Percentiles rank a stretch among this genome's conserved stretches.
phyloP scores from a whole-genome alignment of 2,888 invertebrate species.

The Furcula furcula region DNA sequence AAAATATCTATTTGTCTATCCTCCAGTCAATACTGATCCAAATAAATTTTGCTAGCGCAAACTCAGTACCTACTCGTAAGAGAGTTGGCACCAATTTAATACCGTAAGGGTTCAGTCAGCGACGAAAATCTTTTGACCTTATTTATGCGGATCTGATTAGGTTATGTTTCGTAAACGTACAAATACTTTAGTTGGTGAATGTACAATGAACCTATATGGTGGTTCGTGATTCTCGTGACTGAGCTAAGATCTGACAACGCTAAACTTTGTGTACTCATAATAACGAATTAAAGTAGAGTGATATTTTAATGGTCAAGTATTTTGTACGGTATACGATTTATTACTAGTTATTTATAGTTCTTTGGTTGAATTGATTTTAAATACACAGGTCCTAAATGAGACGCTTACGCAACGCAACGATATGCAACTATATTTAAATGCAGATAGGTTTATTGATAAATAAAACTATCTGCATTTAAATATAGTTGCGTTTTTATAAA shows the following conservation, averaged over 20 bases:
- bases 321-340: background rate
- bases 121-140: background rate
- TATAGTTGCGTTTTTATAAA: too few species aligned
- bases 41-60: constrained; percentile 24
- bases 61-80: too few species aligned
- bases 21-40: too few species aligned
- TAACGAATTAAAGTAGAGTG: constrained; percentile 30
- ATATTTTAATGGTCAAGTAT: constrained; percentile 19
- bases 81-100: constrained; percentile 19
- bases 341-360: background rate
- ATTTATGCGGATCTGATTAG: too few species aligned
- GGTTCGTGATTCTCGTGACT: constrained; percentile 55
- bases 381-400: too few species aligned
- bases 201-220: constrained; percentile 32
- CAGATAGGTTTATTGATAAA: too few species aligned
- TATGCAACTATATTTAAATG: too few species aligned
- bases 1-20: too few species aligned
- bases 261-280: constrained; percentile 39
- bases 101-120: constrained; percentile 3
- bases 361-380: background rate
- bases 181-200: constrained; percentile 8
- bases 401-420: too few species aligned
- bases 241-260: constrained; percentile 44
- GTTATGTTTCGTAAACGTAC: background rate
- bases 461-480: too few species aligned